Base-by-base conservation (phyloP, 53 echinoderm and acorn worm genomes). In the Hippasteria phrygiana region DNA sequence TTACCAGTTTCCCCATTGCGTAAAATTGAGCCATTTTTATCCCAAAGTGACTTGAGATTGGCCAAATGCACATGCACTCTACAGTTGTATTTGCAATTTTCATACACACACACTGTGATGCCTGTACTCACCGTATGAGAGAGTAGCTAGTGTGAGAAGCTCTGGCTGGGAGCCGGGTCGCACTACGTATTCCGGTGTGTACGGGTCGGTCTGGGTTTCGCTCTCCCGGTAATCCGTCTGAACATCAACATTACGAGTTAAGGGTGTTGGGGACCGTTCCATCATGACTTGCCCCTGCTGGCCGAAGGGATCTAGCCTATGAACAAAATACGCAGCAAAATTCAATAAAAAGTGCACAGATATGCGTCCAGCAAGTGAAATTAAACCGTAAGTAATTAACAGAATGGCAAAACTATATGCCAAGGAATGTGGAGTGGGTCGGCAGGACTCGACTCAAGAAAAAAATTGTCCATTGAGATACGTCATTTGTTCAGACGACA, bases 201-300 rank as follows among this genome's bases (percentile, higher is more conserved):
- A 97, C 1, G 98, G 98, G 53, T 97, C 98, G 7, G 98, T 97
- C 65, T 97, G 98, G 4, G 98, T 95, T 81, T 97, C 98, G 39
- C 95, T 97, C 83, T 97, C 98, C 46, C 98, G 80, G 90, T 97
- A 97, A 85, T 97, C 98, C 71, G 98, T 97, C 90, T 97, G 98
- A n/a, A 97, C 90, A 82, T 97, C 98, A 12, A 97, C 90, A 36
- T 95, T 94, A 24, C 94, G 87, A 46, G 89, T 90, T 9, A 89
- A 90, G 0, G 98, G 98, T 37, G 98, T 97, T 26, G 95, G 94
- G 42, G 91, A 93, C 40, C 98, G 39, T 80, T 92, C 97, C 43
- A 87, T 75, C 29, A 94, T 93, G 2, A 77, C 90, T 56, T 91
- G 93, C 4, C 94, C 98, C 8, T 87, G 87, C 83, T 91, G 92